Base-by-base conservation (phyloP, 2,113 vertebrate species). In the Platysteira castanea region DNA sequence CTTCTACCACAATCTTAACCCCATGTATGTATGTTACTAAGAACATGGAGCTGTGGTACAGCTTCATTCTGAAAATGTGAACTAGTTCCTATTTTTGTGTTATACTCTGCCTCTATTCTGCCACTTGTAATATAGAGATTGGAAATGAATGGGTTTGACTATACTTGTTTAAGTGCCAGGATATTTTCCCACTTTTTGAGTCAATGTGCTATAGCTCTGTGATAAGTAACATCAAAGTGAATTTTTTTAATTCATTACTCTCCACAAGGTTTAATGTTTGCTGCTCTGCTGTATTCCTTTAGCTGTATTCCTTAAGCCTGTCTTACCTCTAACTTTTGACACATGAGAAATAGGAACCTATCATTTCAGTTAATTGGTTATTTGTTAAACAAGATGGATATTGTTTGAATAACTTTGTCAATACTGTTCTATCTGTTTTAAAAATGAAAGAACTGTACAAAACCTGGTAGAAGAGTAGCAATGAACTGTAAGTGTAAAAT, bases 181-280 rank as follows among this genome's bases (percentile, higher is more conserved):
- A 67, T 93, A 77, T 86, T 95, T 95, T 80, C 44, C 71, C 60
- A 71, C 47, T 90, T 80, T 33, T 78, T 54, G 87, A 94, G 54
- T 79, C 79, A 74, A 75, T 56, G 64, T 88, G 83, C 75, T 95
- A 83, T 78, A 78, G 73, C 77, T 93, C 52, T 78, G 47, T 84
- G 93, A 95, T 94, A 95, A 88, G 87, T 88, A 83, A 78, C 52
- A 92, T 94, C 79, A 90, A 85, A 96, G 63, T 6, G 4, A 17
- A 28, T 74, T 84, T 90, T 84, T 14, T 77, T 90, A 87, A 91
- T 96, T 81, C 90, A 73, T 82, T 79, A 11, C 42, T 84, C 70
- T 90, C 31, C 11, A 3, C 60, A 31, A 79, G 30, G 39, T 77
- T 77, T 70, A 44, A 67, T 77, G 27, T 80, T 76, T 90, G 37